A percentile compares a stretch with the other conserved stretches of the same genome.
Conservation (phyloP, 2,888 invertebrate species). For the Erebia ligea region DNA sequence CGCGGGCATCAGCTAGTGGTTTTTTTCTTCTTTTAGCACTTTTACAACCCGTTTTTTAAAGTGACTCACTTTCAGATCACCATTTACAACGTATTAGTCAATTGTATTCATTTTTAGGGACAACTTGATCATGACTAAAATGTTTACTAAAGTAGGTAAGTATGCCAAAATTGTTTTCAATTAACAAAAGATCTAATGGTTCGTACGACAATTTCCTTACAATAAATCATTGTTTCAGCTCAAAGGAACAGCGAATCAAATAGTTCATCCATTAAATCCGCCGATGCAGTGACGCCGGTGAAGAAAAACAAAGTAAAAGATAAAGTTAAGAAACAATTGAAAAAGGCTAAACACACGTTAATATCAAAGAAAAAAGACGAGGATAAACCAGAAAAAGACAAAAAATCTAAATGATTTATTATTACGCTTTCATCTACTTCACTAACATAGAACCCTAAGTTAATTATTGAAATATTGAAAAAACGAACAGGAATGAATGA, state of each 20-base stretch:
- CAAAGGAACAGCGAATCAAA: slow-evolving; percentile 76
- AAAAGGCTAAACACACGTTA: slow-evolving; percentile 74
- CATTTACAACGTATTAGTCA: too few species aligned
- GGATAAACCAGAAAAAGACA: slow-evolving; percentile 66
- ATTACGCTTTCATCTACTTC: slow-evolving; percentile 24
- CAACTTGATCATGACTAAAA: too few species aligned
- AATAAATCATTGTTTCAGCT: slow-evolving; percentile 56
- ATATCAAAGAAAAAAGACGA: slow-evolving; percentile 75
- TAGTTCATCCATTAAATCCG: slow-evolving; percentile 72
- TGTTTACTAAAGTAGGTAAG: too few species aligned
- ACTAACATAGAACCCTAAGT: slow-evolving; percentile 32
- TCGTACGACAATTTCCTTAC: too few species aligned
- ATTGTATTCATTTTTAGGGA: too few species aligned
- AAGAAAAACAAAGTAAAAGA: slow-evolving; percentile 79
- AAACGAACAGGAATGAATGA: background rate
- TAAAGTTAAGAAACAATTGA: slow-evolving; percentile 77
- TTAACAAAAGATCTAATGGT: too few species aligned
- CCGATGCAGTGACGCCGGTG: slow-evolving; percentile 62
- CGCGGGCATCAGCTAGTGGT: too few species aligned
- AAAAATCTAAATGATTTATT: slow-evolving; percentile 58
- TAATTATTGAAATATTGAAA: slow-evolving; percentile 22
- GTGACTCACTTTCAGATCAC: too few species aligned
- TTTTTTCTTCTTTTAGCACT: too few species aligned
- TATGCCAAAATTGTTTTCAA: too few species aligned
- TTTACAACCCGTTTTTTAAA: too few species aligned